A percentile compares a stretch with the other conserved stretches of the same genome.
phyloP scores from a whole-genome alignment of 37 sponge, comb jelly and placozoan species.

The Amphimedon queenslandica region DNA sequence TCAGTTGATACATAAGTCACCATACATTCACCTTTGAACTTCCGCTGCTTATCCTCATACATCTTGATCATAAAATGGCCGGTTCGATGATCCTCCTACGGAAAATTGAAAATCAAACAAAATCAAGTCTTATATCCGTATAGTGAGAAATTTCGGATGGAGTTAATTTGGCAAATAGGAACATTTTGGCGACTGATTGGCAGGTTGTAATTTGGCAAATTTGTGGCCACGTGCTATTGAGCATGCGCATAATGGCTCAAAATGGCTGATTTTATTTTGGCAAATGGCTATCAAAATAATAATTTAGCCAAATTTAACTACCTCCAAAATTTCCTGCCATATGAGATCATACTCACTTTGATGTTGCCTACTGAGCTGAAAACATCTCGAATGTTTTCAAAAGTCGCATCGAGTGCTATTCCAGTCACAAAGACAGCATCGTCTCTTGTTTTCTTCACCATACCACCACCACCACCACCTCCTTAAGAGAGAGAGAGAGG shows the following conservation, averaged over 20 bases:
- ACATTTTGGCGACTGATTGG: too few relatives aligned
- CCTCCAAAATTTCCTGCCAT: too few relatives aligned
- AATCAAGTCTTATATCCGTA: too few relatives aligned
- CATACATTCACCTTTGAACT: conserved; percentile 19
- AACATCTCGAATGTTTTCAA: conserved; percentile 23
- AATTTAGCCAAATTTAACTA: too few relatives aligned
- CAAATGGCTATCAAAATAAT: too few relatives aligned
- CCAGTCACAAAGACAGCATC: conserved; percentile 44
- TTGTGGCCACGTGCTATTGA: too few relatives aligned
- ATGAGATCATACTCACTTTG: conserved; percentile 15
- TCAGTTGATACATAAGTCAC: neutral
- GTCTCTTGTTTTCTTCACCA: conserved; percentile 23
- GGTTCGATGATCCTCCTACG: conserved; percentile 28
- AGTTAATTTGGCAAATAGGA: too few relatives aligned
- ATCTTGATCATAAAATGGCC: conserved; percentile 23
- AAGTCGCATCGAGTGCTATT: conserved; percentile 31
- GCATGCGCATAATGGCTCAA: too few relatives aligned
- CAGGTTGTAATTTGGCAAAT: too few relatives aligned
- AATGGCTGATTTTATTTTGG: too few relatives aligned
- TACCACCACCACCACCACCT: conserved; percentile 2
- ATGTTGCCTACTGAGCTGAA: conserved; percentile 55
- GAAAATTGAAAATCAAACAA: neutral
- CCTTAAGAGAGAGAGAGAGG: too few relatives aligned
- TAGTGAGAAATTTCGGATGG: too few relatives aligned
- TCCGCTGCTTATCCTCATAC: conserved; percentile 31